Base-by-base conservation (phyloP, 2,113 vertebrate species). In the Rhadina sibilatrix region DNA sequence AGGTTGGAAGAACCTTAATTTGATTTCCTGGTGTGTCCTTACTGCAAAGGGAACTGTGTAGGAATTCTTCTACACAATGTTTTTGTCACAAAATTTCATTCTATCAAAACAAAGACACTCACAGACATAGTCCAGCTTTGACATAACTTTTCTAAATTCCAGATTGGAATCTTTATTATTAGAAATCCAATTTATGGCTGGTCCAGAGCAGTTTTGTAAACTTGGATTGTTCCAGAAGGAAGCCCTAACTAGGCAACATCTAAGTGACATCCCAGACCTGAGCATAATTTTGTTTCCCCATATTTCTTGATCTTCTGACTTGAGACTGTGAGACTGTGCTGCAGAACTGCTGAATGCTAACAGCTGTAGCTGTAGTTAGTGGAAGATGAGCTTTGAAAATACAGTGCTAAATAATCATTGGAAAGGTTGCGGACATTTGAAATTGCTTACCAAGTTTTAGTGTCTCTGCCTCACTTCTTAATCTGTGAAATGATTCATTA, bases 401-500 rank as follows among this genome's bases (percentile, higher is more conserved):
- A 91, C 46, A 89, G 3, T 47, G 10, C 8, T 83, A 85, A 69
- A 70, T 56, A 88, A 74, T 66, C 3, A 14, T 20, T 65, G 87
- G 52, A 85, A 95, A 80, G 21, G 44, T 70, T 86, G 38, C 27
- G 81, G 40, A 74, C 8, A 33, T 86, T 74, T 49, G 24, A 88
- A 94, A 63, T 80, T 86, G 61, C 59, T 74, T 92, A 74, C 42
- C 64, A 66, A 3, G 37, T 92, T 70, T 54, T 25, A 77, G 22
- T 74, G 50, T 78, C 33, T 88, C 47, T 92, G 44, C 38, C 14
- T 93, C 35, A 31, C 60, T 89, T 87, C 49, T 94, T 46, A 53
- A 76, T 63, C 65, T 86, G 50, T 91, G 79, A 90, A 94, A 57
- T 23, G 50, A 74, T 90, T 92, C 30, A 63, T 90, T 90, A 77